A percentile compares a stretch with the other conserved stretches of the same genome.
These are phyloP conservation scores for Melanchra persicariae DNA, from an alignment of 2,888 invertebrate genomes.

Conservation along the genomic window DNA sequence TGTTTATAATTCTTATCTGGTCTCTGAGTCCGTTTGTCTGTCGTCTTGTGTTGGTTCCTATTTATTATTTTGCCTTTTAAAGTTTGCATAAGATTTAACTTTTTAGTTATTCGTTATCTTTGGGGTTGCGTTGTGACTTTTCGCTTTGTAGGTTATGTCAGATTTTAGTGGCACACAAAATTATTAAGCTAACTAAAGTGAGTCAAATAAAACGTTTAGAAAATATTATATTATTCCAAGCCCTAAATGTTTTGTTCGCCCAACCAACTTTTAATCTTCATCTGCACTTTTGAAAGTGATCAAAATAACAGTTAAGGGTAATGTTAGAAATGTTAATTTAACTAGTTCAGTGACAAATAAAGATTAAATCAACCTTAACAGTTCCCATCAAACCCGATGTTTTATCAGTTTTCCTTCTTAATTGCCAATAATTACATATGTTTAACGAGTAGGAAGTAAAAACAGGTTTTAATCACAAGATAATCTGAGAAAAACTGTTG, in stretches of 20 bases:
- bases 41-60: slow-evolving; percentile 20
- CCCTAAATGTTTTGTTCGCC: too few relatives aligned
- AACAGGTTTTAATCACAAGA: slow-evolving; percentile 36
- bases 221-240: too few relatives aligned
- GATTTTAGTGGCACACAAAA: not conserved
- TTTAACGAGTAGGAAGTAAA: slow-evolving; percentile 41
- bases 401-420: slow-evolving; percentile 43
- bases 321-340: slow-evolving; percentile 20
- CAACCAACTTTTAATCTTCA: slow-evolving; percentile 9
- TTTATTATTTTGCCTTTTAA: slow-evolving; percentile 25
- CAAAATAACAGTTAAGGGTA: slow-evolving; percentile 52
- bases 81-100: slow-evolving; percentile 29
- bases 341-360: slow-evolving; percentile 25
- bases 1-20: slow-evolving; percentile 68
- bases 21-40: slow-evolving; percentile 46
- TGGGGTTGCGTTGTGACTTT: slow-evolving; percentile 7
- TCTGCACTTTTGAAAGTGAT: slow-evolving; percentile 3
- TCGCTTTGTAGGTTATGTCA: not conserved
- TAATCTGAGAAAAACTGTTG: slow-evolving; percentile 35
- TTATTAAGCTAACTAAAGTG: too few relatives aligned
- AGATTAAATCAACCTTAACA: slow-evolving; percentile 13
- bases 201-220: too few relatives aligned
- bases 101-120: slow-evolving; percentile 27
- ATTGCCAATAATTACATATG: slow-evolving; percentile 22
- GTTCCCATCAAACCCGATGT: slow-evolving; percentile 29